Base-by-base conservation (phyloP, 2,888 invertebrate species). In the Pimpla rufipes region DNA sequence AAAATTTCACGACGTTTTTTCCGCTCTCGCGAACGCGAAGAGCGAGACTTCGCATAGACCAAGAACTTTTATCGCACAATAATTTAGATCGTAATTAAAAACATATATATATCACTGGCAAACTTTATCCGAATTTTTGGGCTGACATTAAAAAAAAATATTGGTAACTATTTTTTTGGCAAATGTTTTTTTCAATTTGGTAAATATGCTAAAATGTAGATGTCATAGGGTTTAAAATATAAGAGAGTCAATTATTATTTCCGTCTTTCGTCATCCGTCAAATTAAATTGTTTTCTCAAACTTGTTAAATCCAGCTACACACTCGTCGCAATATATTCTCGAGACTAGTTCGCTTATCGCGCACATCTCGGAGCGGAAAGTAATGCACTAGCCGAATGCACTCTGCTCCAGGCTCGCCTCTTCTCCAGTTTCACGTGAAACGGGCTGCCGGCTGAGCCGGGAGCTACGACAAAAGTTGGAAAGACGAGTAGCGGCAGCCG, bases 401-500 rank as follows among this genome's bases (percentile, higher is more conserved):
- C 37, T 10, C 29, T 29, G n/a, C 29, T 2, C 35, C 42, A 11
- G 37, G 35, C 50, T 62, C 55, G 66, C 40, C 57, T 59, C 77
- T 62, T 73, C 78, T 81, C 78, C 73, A 81, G 37, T 82, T 79
- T 82, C 82, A 70, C 55, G 52, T 74, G 42, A 55, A 68, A 68
- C 35, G 37, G 67, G 35, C 66, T 57, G 23, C 8, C 18, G 37
- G 16, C 18, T 3, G 37, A 23, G 45, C 29, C 21, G 62, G 23
- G 29, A 47, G 40, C 55, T 42, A 47, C 29, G 29, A 29, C n/a
- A 21, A 77, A 64, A 55, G 55, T 37, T 62, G 52, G 74, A 80
- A 83, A 80, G 83, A 83, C 80, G 83, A 80, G 83, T 83, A 80
- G 79, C 80, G 13, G 0, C 45, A 35, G 10, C 64, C 64, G 59